These are phyloP conservation scores for Ciconia stormi DNA, from an alignment of 2,113 vertebrate genomes.

Conservation along the genomic window DNA sequence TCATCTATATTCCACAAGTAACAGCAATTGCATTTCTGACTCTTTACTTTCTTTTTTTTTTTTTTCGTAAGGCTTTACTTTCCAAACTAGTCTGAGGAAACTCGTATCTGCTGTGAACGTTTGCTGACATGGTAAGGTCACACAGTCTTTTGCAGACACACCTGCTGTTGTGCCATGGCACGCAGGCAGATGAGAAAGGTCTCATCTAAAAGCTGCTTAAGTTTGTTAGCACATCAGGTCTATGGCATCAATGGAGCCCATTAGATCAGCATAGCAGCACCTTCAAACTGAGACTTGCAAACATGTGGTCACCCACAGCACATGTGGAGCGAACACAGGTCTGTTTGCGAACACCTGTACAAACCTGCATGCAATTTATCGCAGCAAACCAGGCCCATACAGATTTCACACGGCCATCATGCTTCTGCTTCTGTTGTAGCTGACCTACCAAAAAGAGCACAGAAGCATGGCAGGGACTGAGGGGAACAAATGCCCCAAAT, in stretches of 20 bases:
- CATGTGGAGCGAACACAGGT: not conserved
- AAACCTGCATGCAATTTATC: not conserved
- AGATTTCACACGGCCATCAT: not conserved
- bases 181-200: not conserved
- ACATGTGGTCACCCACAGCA: not conserved
- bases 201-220: not conserved
- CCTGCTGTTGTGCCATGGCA: not conserved
- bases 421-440: not conserved
- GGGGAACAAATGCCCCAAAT: not conserved
- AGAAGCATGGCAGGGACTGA: not conserved
- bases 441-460: not conserved
- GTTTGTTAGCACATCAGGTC: not conserved
- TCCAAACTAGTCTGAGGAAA: not conserved
- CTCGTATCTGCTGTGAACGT: not conserved
- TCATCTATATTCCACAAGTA: not conserved
- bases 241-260: not conserved
- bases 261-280: not conserved
- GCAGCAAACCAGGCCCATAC: not conserved
- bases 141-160: not conserved
- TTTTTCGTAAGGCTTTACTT: not conserved
- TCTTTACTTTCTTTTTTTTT: not conserved
- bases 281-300: not conserved
- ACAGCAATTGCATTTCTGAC: not conserved
- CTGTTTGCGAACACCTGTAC: not conserved
- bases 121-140: not conserved